Conservation (phyloP, 2,888 invertebrate species). For the Drosophila vallismaia region DNA sequence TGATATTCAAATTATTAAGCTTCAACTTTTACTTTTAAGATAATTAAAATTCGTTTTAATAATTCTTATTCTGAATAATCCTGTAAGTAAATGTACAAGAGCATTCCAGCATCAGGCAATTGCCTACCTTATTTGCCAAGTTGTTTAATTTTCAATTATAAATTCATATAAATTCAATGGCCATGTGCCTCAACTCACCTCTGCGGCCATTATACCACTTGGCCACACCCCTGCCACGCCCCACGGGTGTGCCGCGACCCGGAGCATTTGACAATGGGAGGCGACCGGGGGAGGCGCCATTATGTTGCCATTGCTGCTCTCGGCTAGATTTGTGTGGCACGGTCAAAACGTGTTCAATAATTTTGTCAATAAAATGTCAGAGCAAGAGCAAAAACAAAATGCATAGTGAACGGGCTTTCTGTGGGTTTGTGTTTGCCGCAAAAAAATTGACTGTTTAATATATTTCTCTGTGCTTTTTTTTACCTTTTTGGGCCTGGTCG, state of each 20-base stretch:
- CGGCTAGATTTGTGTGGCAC: slow-evolving; percentile 48
- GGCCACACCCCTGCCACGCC: slow-evolving; percentile 8
- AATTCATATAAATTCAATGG: slow-evolving; percentile 61
- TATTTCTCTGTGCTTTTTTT: slow-evolving; percentile 17
- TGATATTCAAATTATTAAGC: no score
- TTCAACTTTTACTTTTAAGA: no score
- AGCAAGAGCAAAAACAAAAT: slow-evolving; percentile 15
- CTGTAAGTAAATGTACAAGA: slow-evolving; percentile 4
- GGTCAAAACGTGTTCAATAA: slow-evolving; percentile 77
- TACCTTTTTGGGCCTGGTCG: slow-evolving; percentile 19
- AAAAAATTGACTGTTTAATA: slow-evolving; percentile 29
- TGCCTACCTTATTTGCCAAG: slow-evolving; percentile 3
- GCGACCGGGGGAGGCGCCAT: slow-evolving; percentile 32
- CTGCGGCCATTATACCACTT: slow-evolving; percentile 27
- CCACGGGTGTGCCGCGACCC: slow-evolving; percentile 9
- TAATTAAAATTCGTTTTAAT: no score
- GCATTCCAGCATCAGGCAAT: slow-evolving; percentile 10
- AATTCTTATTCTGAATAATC: no score
- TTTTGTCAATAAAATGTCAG: slow-evolving; percentile 71
- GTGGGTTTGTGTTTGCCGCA: slow-evolving; percentile 38
- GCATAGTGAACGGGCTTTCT: slow-evolving; percentile 1
- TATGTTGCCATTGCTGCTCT: slow-evolving; percentile 41
- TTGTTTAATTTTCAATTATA: slow-evolving; percentile 67
- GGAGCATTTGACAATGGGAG: slow-evolving; percentile 14
- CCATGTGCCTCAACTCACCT: slow-evolving; percentile 20